Evolutionary conservation across 2,888 invertebrate species (phyloP).

Genomic region (Artemia sinica): DNA sequence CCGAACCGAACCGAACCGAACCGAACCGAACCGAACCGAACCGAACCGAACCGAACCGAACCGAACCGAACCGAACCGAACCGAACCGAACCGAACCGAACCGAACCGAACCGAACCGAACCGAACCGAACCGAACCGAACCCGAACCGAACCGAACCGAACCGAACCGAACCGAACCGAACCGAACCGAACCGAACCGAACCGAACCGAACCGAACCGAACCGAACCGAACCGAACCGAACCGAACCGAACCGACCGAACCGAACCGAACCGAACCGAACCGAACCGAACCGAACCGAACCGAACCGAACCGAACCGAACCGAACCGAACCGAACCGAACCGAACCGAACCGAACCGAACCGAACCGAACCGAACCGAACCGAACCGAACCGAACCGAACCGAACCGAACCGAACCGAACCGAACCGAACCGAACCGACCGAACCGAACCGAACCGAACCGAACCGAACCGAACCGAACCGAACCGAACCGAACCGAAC

Average conservation of each 20-base stretch:
- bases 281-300: constrained; percentile 21
- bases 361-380: constrained; percentile 23
- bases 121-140: constrained; percentile 22
- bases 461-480: constrained; percentile 23
- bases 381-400: constrained; percentile 23
- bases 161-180: constrained; percentile 22
- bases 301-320: constrained; percentile 23
- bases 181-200: constrained; percentile 23
- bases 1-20: constrained; percentile 21
- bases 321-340: constrained; percentile 23
- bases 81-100: constrained; percentile 19
- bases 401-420: constrained; percentile 22
- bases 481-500: constrained; percentile 21
- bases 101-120: constrained; percentile 23
- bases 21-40: constrained; percentile 23
- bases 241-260: constrained; percentile 23
- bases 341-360: constrained; percentile 22
- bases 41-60: constrained; percentile 22
- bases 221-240: constrained; percentile 22
- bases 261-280: constrained; percentile 23
- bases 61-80: constrained; percentile 22
- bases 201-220: constrained; percentile 22
- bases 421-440: constrained; percentile 19
- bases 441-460: constrained; percentile 22
- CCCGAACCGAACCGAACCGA: too few species aligned